Evolutionary conservation across 2,113 vertebrate genomes (phyloP), one percentile per base, ranked within the genome.

Genomic region (Dendrocopos noguchii): DNA sequence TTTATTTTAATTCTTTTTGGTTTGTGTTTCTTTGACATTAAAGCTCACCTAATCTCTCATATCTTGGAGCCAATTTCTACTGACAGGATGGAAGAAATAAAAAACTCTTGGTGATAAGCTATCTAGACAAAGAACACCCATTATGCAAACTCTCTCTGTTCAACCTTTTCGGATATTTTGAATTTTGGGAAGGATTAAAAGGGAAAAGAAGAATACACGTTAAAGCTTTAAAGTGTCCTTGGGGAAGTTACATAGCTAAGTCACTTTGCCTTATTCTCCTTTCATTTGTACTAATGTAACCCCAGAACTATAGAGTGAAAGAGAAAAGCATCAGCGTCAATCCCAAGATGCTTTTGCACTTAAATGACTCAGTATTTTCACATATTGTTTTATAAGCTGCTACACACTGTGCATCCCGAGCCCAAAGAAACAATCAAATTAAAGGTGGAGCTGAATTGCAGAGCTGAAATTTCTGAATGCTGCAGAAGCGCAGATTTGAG

Each of bases 1-100:
- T 97, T 97, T 96, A 81, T 96, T 97, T 96, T 87, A 80, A 88
- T 96, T 95, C 84, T 73, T 96, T 96, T 93, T 92, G 29, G 80
- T 93, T 95, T 95, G 84, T 93, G 59, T 90, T 91, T 63, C 74
- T 96, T 95, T 97, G 91, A 96, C 90, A 79, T 46, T 71, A 93
- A 97, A 94, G 60, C 84, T 93, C 28, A 2, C 63, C 27, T 97
- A 97, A 97, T 96, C 91, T 95, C 75, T 42, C 2, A 2, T 36
- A 65, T 95, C 91, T 94, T 80, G 83, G 80, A 96, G 88, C 75
- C 88, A 80, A 28, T 87, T 96, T 89, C 61, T 91, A 82, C 85
- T 87, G 94, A 95, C 82, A 91, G 72, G 33, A 34, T 87, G 21
- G 34, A 94, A 97, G 46, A 93, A 92, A 94, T 92, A 65, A 91